These are phyloP conservation scores for Aleiodes testaceus DNA, from an alignment of 2,888 invertebrate genomes.

Conservation along the genomic window DNA sequence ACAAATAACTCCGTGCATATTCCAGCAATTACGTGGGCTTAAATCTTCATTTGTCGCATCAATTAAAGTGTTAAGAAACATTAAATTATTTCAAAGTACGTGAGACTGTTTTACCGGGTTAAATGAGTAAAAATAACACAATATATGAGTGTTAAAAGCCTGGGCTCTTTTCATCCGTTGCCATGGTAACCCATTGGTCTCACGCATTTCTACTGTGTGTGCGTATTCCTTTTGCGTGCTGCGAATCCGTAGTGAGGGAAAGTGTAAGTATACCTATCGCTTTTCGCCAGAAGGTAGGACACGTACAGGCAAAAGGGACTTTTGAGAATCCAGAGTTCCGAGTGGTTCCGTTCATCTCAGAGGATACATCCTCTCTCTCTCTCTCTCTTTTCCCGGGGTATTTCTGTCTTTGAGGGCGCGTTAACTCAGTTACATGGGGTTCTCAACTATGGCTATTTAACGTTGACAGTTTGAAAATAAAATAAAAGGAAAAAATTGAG, in stretches of 20 bases:
- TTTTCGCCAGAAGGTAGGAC: constrained; percentile 54
- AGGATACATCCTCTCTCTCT: constrained; percentile 59
- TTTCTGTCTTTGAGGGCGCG: constrained; percentile 54
- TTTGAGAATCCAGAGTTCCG: neutral
- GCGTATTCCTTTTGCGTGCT: constrained; percentile 23
- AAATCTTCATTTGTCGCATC: constrained; percentile 19
- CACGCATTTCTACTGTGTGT: constrained; percentile 17
- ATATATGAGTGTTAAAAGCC: constrained; percentile 24
- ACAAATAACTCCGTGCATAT: neutral
- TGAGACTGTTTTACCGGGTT: constrained; percentile 21
- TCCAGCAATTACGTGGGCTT: neutral
- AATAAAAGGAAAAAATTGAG: neutral
- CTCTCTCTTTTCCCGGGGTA: neutral
- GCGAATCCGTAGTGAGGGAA: constrained; percentile 30
- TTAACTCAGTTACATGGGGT: constrained; percentile 65
- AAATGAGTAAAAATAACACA: constrained; percentile 54
- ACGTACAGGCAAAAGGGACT: constrained; percentile 56
- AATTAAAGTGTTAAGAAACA: constrained; percentile 24
- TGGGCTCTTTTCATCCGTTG: neutral
- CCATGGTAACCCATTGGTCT: constrained; percentile 30
- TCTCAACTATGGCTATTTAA: constrained; percentile 58
- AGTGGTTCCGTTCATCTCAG: constrained; percentile 40
- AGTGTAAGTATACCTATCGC: constrained; percentile 49
- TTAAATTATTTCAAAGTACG: constrained; percentile 11
- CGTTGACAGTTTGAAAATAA: neutral